These are phyloP conservation scores for Scophthalmus maximus DNA, from an alignment of 2,113 vertebrate genomes.

Conservation along the genomic window DNA sequence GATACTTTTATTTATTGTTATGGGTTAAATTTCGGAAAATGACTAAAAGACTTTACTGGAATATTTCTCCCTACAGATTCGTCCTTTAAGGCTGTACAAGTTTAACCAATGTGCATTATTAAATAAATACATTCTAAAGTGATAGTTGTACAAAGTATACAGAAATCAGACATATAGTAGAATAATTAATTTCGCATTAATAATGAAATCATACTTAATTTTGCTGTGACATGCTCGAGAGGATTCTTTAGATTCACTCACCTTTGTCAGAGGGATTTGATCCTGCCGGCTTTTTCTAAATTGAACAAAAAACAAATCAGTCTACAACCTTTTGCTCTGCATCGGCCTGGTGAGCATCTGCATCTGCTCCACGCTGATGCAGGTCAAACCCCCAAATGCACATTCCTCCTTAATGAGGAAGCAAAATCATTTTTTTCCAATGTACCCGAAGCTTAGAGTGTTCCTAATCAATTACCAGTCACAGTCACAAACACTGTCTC, in stretches of 20 bases:
- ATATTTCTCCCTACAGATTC: too few relatives aligned
- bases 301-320: not conserved
- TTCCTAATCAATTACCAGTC: not conserved
- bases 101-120: too few relatives aligned
- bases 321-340: too few relatives aligned
- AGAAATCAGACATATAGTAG: not conserved
- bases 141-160: too few relatives aligned
- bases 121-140: too few relatives aligned
- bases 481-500: conserved; percentile 7
- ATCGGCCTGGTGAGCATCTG: not conserved
- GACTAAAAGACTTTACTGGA: not conserved
- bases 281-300: not conserved
- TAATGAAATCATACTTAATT: not conserved
- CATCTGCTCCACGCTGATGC: too few relatives aligned
- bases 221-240: too few relatives aligned
- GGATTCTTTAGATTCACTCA: too few relatives aligned
- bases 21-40: not conserved
- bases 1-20: not conserved
- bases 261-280: too few relatives aligned
- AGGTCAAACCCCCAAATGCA: not conserved
- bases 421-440: not conserved
- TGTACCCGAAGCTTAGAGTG: too few relatives aligned
- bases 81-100: too few relatives aligned
- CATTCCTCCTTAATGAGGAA: not conserved
- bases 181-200: not conserved